Base-by-base conservation (phyloP, 2,888 invertebrate genomes). In the Disparrhopalites patrizii region DNA sequence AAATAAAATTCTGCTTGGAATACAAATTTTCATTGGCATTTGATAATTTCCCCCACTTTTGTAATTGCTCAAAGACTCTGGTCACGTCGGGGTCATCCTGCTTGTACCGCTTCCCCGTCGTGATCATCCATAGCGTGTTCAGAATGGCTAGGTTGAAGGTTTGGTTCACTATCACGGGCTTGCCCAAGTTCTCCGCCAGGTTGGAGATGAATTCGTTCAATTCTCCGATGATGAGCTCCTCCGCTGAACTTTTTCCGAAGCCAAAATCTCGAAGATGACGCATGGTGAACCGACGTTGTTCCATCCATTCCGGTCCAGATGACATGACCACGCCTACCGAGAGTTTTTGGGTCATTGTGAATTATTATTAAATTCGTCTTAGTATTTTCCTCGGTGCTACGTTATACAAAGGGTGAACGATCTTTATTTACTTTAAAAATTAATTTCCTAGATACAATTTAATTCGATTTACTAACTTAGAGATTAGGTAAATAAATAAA, bases 111-210 rank as follows among this genome's bases (percentile, higher is more conserved):
- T 58, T 43, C 43, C 60, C 60, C 1, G 60, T 58, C 25, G 60
- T 47, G 43, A 58, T 58, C 15, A 43, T 58, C 60, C 60, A 58
- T 15, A 58, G 5, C 28, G 60, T 43, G 23, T 58, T 58, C 25
- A 58, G 4, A 18, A 58, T 25, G 5, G 60, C 30, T 18, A 47
- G 4, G 27, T 40, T 58, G 27, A 58, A 58, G 15, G 36, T 58
- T 23, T 20, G 38, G 15, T 18, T 36, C 27, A 58, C 18, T 15
- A 25, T 23, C 13, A 40, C 27, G 1, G 43, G 27, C 13, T 23
- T 40, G 8, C 60, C 60, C 7, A 25, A 25, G 28, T 38, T 25
- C 18, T 58, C 43, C 13, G 25, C 13, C 8, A 58, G 28, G 20
- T 50, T 40, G 4, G 36, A 36, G 5, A 40, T 15, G 15, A 58